Evolutionary conservation across 2,797 vertebrate species (phyloP), one percentile per base, ranked within the genome.

Genomic region (Pogoniulus pusillus): DNA sequence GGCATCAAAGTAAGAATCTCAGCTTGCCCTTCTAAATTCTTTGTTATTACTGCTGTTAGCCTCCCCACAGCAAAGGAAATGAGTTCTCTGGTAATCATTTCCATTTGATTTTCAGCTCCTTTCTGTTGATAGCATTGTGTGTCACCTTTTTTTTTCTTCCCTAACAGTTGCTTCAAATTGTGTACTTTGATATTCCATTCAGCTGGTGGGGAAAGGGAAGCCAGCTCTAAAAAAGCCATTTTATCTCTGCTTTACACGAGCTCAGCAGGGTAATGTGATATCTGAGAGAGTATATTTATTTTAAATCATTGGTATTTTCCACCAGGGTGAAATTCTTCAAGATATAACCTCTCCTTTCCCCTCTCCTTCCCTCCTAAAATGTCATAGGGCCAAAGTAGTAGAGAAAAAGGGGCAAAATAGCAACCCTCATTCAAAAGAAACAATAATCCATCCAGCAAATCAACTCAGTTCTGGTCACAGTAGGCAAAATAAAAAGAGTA

Each of bases 91-190:
- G 88, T 92, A 94, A 95, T 91, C 55, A 85, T 94, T 94, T 82
- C 93, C 78, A 95, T 95, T 94, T 94, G 94, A 95, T 96, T 96
- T 92, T 86, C 91, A 92, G 47, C 69, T 95, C 57, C 75, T 90
- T 91, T 95, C 88, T 92, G 75, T 60, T 90, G 93, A 89, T 90
- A 92, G 49, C 75, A 85, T 85, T 49, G 4, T 94, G 69, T 90
- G 45, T 82, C 95, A 88, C 91, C 91, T 89, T 92, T 92, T 91
- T 89, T 66, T 69, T 39, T 37, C 37, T 37, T 37, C 43, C 23
- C 71, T 89, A 90, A 91, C 79, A 86, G 78, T 86, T 90, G 68
- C 76, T 92, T 94, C 85, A 72, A 91, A 95, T 47, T 81, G 75
- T 85, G 47, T 88, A 30, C 83, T 95, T 95, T 81, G 94, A 78